A percentile compares a stretch with the other conserved stretches of the same genome.
phyloP scores from a whole-genome alignment of 2,797 vertebrate species.

The Hyperoplus immaculatus region DNA sequence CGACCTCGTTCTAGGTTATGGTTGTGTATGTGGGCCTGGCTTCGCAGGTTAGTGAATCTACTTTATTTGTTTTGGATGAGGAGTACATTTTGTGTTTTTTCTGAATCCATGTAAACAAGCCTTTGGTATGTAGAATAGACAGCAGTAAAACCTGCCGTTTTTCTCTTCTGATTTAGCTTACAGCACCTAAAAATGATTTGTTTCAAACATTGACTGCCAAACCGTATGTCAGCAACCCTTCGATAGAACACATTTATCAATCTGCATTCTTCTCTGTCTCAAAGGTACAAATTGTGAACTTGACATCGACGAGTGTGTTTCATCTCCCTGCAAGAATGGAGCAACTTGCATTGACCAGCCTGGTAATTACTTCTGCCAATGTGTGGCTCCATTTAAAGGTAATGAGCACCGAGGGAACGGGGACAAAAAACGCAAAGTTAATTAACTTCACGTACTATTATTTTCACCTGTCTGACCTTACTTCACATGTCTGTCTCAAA shows the following conservation, averaged over 20 bases:
- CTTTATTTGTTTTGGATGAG: neutral
- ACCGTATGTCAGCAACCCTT: constrained; percentile 40
- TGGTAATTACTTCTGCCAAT: constrained; percentile 92
- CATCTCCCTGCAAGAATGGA: constrained; percentile 88
- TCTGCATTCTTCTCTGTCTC: constrained; percentile 66
- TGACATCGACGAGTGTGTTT: constrained; percentile 87
- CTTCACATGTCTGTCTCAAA: constrained; percentile 77
- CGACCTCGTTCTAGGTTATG: constrained; percentile 81
- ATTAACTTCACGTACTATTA: constrained; percentile 90
- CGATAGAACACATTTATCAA: constrained; percentile 35
- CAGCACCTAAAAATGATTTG: constrained; percentile 22
- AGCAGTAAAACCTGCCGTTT: constrained; percentile 30
- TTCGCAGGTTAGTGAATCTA: constrained; percentile 83
- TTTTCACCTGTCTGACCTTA: constrained; percentile 87
- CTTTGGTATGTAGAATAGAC: constrained; percentile 27
- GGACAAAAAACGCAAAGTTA: constrained; percentile 86
- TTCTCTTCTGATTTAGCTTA: constrained; percentile 5
- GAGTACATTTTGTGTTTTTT: neutral
- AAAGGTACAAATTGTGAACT: constrained; percentile 85
- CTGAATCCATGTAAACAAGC: constrained; percentile 2
- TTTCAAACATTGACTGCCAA: constrained; percentile 37
- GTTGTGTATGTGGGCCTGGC: constrained; percentile 80
- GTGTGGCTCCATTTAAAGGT: constrained; percentile 93
- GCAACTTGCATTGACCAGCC: constrained; percentile 89
- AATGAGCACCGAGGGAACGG: constrained; percentile 88